These are phyloP conservation scores for Lepidochrysops patricia DNA, from an alignment of 2,888 invertebrate genomes.

Conservation along the genomic window DNA sequence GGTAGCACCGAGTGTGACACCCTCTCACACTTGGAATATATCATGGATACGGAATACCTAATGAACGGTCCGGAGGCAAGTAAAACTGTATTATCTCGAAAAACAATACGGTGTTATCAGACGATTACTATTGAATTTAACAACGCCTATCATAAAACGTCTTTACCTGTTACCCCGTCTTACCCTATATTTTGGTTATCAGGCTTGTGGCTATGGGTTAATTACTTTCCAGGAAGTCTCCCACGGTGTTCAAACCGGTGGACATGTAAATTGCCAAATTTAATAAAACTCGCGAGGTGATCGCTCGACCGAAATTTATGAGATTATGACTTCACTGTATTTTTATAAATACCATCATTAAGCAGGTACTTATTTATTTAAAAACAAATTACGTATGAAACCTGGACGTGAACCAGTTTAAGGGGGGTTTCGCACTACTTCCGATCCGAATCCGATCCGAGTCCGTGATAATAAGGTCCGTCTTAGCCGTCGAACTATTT, in stretches of 20 bases:
- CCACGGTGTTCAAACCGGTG: conserved; percentile 3
- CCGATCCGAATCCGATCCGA: no score
- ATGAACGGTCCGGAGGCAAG: no score
- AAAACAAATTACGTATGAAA: background rate
- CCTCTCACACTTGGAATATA: no score
- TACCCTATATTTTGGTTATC: background rate
- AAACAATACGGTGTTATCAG: no score
- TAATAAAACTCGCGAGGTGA: conserved; percentile 5
- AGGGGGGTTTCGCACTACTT: no score
- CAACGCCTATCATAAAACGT: background rate
- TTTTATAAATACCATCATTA: background rate
- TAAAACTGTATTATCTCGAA: no score
- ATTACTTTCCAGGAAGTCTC: conserved; percentile 1
- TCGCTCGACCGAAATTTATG: background rate
- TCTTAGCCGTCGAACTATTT: no score
- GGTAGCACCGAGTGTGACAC: no score
- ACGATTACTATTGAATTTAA: no score
- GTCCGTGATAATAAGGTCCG: no score
- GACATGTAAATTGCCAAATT: conserved; percentile 10
- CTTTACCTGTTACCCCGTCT: background rate
- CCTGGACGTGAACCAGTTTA: background rate
- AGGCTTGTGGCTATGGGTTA: background rate
- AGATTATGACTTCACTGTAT: conserved; percentile 3
- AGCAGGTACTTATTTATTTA: background rate
- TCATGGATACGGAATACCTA: no score